Base-by-base conservation (phyloP, 2,888 invertebrate species). In the Eumacrocentrus americanus region DNA sequence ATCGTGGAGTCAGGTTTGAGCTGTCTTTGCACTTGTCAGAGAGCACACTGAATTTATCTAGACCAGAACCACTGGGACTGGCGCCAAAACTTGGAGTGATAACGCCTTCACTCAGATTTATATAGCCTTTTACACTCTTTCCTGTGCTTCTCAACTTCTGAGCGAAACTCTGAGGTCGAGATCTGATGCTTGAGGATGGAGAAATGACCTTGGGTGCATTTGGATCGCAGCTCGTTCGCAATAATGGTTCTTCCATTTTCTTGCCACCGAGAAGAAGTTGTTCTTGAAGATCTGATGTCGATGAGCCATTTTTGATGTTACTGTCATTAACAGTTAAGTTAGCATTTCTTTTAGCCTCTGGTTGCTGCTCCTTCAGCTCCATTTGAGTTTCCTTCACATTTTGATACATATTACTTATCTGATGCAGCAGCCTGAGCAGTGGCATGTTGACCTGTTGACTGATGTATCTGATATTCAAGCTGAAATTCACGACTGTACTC, bases 371-470 rank as follows among this genome's bases (percentile, higher is more conserved):
- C 68, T 92, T 89, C 61, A 97, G 84, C 74, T 96, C 96, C 70
- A 90, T 89, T 77, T 95, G 94, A 0, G 96, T 96, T 77, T 96
- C 95, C 77, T 95, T 94, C 1, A 97, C 95, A 79, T 96, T 97
- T 81, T 95, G 95, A 81, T 96, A 95, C 95, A 98, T 96, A 75
- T 95, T 96, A 73, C 92, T 93, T 75, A 98, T 96, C 83, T 98
- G 98, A 82, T 98, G 96, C 60, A 97, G 84, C 53, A 98, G 85
- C 52, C 98, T 84, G 46, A 98, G 82, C 35, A 98, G 83, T 0
- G 97, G 96, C 96, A 98, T 96, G 81, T 98, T 98, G 1, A 98
- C 95, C 84, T 96, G 92, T 78, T 97, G 97, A 47, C 94, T 93
- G 71, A 98, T 94, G 76, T 92, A 92, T 55, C 94, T 86, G 69